Base-by-base conservation (phyloP, 2,797 vertebrate species). In the Thalassophryne amazonica region DNA sequence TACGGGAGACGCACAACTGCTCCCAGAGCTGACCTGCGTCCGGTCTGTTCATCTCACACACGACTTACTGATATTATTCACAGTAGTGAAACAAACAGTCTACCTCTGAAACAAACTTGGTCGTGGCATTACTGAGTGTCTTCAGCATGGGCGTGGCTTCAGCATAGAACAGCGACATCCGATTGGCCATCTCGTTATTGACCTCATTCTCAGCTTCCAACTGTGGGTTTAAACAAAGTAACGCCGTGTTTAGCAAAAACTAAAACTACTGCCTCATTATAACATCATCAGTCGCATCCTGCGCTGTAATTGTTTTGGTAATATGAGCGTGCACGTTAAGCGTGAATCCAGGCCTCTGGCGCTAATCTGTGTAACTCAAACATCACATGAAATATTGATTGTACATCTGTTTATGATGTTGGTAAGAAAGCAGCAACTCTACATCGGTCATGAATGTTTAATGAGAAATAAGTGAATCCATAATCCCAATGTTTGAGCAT, bases 101-200 rank as follows among this genome's bases (percentile, higher is more conserved):
- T 55, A 90, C 94, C 94, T 95, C 94, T 0, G 94, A 95, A 23
- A 95, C 94, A 22, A 95, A 95, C 82, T 94, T 94, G 76, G 94
- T 95, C 63, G 94, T 95, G 80, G 94, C 93, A 0, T 95, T 94
- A 76, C 94, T 95, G 76, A 95, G 84, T 0, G 94, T 95, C 88
- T 95, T 95, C 82, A 95, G 89, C 94, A 95, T 95, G 5, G 94
- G 94, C 3, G 94, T 95, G 24, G 94, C 93, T 67, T 95, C 94
- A 0, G 94, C 94, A 0, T 95, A 95, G 84, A 95, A 95, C 25
- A 95, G 89, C 2, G 94, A 95, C 94, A 95, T 95, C 71, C 94
- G 89, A 75, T 95, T 95, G 84, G 94, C 94, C 94, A 95, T 95
- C 85, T 95, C 94, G 0, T 94, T 95, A 88, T 93, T 95, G 10